phyloP scores from a whole-genome alignment of 2,888 invertebrate genomes.

The Leucophenga montana region DNA sequence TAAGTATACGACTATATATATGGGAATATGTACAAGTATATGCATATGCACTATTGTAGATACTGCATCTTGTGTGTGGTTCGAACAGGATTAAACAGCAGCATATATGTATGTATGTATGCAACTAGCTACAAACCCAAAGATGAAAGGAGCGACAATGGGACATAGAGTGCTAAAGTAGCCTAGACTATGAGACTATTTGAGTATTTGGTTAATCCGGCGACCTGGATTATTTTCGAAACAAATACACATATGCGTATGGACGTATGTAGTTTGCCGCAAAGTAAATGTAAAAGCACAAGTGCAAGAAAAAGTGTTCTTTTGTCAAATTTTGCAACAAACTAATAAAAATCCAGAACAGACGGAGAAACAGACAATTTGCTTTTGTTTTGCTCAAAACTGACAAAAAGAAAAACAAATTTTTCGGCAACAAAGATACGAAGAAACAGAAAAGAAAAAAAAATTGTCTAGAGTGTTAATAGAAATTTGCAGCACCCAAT shows the following conservation, averaged over 20 bases:
- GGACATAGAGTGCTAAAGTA: no score
- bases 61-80: no score
- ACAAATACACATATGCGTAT: not conserved
- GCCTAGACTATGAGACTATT: no score
- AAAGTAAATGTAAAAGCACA: not conserved
- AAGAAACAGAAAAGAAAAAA: conserved; percentile 12
- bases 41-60: no score
- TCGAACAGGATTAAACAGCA: no score
- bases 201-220: conserved; percentile 33
- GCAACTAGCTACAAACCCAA: not conserved
- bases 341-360: not conserved
- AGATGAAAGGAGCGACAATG: no score
- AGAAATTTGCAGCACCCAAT: conserved; percentile 46
- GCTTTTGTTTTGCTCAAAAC: not conserved
- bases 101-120: no score
- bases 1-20: no score
- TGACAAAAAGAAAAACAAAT: conserved; percentile 1
- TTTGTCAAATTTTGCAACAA: no score
- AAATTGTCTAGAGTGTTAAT: conserved; percentile 27
- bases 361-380: not conserved
- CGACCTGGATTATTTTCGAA: conserved; percentile 56
- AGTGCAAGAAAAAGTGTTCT: not conserved
- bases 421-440: conserved; percentile 18
- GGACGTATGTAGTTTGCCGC: no score
- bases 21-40: no score